These are phyloP conservation scores for Diachasmimorpha longicaudata DNA, from an alignment of 1,140 invertebrate genomes.

Conservation along the genomic window DNA sequence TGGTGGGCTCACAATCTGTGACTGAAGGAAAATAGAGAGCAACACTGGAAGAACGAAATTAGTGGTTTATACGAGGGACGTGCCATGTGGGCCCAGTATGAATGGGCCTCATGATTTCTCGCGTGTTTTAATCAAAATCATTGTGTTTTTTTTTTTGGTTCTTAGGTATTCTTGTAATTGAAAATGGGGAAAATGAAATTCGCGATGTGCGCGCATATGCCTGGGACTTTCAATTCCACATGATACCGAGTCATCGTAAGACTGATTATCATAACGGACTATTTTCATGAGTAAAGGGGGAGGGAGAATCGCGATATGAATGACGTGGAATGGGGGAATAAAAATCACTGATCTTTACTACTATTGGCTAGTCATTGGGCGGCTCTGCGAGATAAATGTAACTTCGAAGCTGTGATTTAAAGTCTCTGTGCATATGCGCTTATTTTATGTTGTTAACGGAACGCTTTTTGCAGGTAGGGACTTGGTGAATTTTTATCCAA, in stretches of 20 bases:
- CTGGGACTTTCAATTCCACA: constrained; percentile 49
- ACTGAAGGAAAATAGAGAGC: not conserved
- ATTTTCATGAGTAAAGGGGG: not conserved
- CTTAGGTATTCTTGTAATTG: not conserved
- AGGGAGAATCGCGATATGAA: constrained; percentile 12
- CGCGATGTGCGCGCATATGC: constrained; percentile 43
- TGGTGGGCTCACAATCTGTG: constrained; percentile 25
- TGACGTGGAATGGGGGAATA: not conserved
- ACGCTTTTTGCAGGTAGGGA: not conserved
- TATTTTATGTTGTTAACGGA: constrained; percentile 46
- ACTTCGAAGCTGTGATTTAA: constrained; percentile 60
- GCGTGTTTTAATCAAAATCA: constrained; percentile 34
- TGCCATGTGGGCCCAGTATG: constrained; percentile 27
- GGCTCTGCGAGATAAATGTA: constrained; percentile 53
- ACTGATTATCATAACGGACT: constrained; percentile 45
- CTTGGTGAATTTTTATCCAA: not conserved
- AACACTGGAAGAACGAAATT: not conserved
- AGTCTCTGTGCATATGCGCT: constrained; percentile 59
- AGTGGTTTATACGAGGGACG: constrained; percentile 5
- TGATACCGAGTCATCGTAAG: constrained; percentile 47
- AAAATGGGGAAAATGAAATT: not conserved
- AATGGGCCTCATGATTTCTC: constrained; percentile 53
- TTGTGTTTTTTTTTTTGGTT: not conserved
- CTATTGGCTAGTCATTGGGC: constrained; percentile 59
- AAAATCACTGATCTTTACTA: constrained; percentile 54